Conservation (phyloP, 2,113 vertebrate genomes). For the Xyliphius kryptos region DNA sequence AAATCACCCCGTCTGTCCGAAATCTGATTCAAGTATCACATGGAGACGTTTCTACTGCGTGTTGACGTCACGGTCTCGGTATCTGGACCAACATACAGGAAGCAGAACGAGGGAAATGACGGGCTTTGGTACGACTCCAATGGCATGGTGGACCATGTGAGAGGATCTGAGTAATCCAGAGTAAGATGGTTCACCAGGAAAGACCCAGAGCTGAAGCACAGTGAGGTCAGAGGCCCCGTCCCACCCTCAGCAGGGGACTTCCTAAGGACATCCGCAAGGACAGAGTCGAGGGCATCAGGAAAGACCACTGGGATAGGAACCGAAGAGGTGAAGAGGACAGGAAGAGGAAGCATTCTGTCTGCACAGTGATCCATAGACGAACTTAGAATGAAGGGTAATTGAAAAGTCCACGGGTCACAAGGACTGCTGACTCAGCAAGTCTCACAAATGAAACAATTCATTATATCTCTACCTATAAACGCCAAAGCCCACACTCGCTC, state of each 20-base stretch:
- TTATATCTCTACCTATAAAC: too few species aligned
- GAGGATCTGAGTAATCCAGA: constrained; percentile 17
- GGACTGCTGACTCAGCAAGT: neutral
- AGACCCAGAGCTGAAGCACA: constrained; percentile 45
- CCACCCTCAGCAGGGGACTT: constrained; percentile 51
- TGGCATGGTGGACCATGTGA: neutral
- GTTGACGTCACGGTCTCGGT: too few species aligned
- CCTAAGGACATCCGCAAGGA: constrained; percentile 61
- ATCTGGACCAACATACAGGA: too few species aligned
- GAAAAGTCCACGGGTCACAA: constrained; percentile 6
- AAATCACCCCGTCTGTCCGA: too few species aligned
- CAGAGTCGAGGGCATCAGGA: constrained; percentile 36
- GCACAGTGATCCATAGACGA: neutral
- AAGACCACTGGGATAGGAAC: constrained; percentile 32
- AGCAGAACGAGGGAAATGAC: neutral
- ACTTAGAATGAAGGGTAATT: constrained; percentile 9
- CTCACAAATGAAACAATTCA: neutral
- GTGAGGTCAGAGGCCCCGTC: constrained; percentile 39
- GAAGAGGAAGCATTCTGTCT: constrained; percentile 16
- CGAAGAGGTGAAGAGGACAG: constrained; percentile 13
- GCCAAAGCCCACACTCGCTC: too few species aligned
- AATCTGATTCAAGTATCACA: too few species aligned
- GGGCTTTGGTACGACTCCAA: too few species aligned
- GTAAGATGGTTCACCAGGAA: constrained; percentile 27
- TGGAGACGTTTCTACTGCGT: too few species aligned